These are phyloP conservation scores for Plutella xylostella DNA, from an alignment of 2,888 invertebrate genomes.

Conservation along the genomic window DNA sequence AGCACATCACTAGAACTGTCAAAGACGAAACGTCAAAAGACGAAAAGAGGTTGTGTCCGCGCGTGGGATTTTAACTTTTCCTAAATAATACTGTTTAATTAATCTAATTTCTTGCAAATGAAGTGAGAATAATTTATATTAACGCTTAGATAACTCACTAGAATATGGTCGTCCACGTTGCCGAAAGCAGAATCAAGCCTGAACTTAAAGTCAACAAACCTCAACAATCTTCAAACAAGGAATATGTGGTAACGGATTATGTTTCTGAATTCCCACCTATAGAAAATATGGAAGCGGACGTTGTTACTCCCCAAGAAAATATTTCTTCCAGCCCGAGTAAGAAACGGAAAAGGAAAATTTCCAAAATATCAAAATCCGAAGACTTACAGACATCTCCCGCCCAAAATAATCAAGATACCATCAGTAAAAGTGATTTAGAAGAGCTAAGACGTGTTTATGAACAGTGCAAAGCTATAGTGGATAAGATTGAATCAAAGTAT, in stretches of 20 bases:
- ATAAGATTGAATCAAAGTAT: conserved; percentile 49
- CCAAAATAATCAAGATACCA: conserved; percentile 14
- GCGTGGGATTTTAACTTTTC: not conserved
- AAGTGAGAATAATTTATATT: too few relatives aligned
- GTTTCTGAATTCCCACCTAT: not conserved
- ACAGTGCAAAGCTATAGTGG: conserved; percentile 43
- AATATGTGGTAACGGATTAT: too few relatives aligned
- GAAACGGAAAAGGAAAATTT: not conserved
- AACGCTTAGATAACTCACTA: too few relatives aligned
- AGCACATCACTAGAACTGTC: conserved; percentile 1
- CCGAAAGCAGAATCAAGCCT: too few relatives aligned
- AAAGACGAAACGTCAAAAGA: not conserved
- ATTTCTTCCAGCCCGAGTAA: not conserved
- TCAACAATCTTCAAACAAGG: too few relatives aligned
- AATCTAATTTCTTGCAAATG: too few relatives aligned
- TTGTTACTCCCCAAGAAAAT: not conserved
- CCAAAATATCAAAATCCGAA: conserved; percentile 8
- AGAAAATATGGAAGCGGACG: not conserved
- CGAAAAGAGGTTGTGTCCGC: not conserved
- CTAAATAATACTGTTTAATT: too few relatives aligned
- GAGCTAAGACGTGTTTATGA: conserved; percentile 42
- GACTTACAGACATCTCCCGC: not conserved
- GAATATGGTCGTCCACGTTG: too few relatives aligned
- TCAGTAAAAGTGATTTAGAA: conserved; percentile 35
- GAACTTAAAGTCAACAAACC: too few relatives aligned